Base-by-base conservation (phyloP, 2,113 vertebrate species). In the Gasterosteus aculeatus region DNA sequence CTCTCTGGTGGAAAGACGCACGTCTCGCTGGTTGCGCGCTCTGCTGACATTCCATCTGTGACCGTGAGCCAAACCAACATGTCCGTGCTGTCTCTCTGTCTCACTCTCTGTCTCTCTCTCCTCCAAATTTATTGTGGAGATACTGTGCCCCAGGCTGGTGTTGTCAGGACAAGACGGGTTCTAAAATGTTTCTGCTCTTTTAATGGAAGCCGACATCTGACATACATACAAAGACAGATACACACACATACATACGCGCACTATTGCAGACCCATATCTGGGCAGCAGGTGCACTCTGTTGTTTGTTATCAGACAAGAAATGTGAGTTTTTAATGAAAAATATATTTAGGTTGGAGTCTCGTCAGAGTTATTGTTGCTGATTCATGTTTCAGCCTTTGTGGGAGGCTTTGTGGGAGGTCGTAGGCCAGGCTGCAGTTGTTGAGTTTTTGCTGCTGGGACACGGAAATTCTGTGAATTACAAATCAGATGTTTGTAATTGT, bases 31-130 rank as follows among this genome's bases (percentile, higher is more conserved):
- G 62, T 35, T 33, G 46, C 4, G 75, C 54, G 49, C 74, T 72
- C 10, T 22, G 78, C 77, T 93, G 92, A 92, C 92, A 93, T 93
- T 92, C 93, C 64, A 49, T 79, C 66, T n/a, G 67, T 68, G 87
- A 86, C 85, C 71, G 78, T 44, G 19, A 42, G 88, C 92, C 89
- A 90, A 90, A 80, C 2, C 89, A 75, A 78, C 85, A 70, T 88
- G 90, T 90, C 81, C 22, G 22, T 26, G 22, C 22, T 26, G 22
- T 26, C 22, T 26, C 22, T 26, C 22, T 26, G 22, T 26, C 22
- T 26, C 22, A 26, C 22, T 26, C 22, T 26, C 22, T 72, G 87
- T 72, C 87, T 89, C 78, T 83, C 77, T 82, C 77, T 70, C 53
- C 62, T 75, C 77, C 77, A 26, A 16, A 26, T 75, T 81, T 69